phyloP scores from a whole-genome alignment of 2,888 invertebrate species.

The Heliconius cydno region DNA sequence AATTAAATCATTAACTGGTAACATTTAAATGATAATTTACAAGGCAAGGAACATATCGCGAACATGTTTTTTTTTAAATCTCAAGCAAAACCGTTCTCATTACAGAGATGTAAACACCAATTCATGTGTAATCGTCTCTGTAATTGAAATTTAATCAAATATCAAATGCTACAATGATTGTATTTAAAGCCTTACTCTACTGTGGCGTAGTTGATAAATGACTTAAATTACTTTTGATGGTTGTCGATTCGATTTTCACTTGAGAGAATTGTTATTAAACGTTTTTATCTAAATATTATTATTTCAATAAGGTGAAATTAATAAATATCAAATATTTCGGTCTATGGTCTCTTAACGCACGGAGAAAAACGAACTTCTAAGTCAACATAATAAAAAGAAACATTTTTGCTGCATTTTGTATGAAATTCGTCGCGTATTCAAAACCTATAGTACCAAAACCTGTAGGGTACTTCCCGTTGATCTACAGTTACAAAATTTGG shows the following conservation, averaged over 20 bases:
- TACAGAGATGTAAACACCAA: constrained; percentile 17
- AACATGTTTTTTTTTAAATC: background rate
- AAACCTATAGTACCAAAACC: no score
- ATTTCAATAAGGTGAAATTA: no score
- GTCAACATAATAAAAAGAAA: no score
- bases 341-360: no score
- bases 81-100: constrained; percentile 7
- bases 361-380: no score
- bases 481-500: no score
- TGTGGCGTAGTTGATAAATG: background rate
- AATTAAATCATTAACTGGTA: background rate
- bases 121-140: background rate
- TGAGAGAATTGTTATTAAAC: background rate
- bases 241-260: background rate
- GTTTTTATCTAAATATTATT: background rate
- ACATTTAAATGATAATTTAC: background rate
- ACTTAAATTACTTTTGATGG: no score
- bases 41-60: background rate
- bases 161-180: background rate
- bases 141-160: constrained; percentile 24
- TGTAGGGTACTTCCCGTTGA: no score
- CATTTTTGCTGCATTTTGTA: no score
- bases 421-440: no score
- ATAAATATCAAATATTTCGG: no score
- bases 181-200: background rate